Evolutionary conservation across 1,140 invertebrate genomes (phyloP).

Genomic region (Diorhabda sublineata): DNA sequence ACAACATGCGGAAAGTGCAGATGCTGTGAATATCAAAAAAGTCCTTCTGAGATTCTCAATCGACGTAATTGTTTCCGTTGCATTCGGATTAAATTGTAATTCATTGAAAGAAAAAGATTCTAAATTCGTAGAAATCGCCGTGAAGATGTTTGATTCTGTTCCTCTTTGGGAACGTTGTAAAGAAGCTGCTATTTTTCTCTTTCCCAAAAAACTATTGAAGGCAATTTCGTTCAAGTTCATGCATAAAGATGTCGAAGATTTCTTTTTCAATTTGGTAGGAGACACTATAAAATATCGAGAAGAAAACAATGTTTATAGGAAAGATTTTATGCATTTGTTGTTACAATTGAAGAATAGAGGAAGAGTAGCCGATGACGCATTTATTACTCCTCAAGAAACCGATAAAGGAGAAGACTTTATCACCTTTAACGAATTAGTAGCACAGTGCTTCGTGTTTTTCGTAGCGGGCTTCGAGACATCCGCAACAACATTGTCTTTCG

Average conservation of each 20-base stretch:
- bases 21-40: constrained; percentile 50
- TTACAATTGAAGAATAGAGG: constrained; percentile 18
- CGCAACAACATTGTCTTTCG: constrained; percentile 47
- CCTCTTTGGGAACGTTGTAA: neutral
- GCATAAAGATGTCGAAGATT: constrained; percentile 31
- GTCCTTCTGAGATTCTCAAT: constrained; percentile 39
- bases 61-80: constrained; percentile 52
- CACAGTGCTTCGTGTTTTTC: constrained; percentile 23
- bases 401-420: neutral
- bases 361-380: neutral
- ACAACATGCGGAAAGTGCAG: constrained; percentile 20
- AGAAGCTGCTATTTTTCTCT: neutral
- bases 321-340: constrained; percentile 22
- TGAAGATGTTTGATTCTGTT: constrained; percentile 30
- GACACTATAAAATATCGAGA: constrained; percentile 42
- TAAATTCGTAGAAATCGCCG: constrained; percentile 44
- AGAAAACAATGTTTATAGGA: constrained; percentile 38
- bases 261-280: constrained; percentile 44
- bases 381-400: neutral
- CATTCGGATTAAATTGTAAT: constrained; percentile 57
- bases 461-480: constrained; percentile 52
- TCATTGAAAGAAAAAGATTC: constrained; percentile 51
- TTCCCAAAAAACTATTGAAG: neutral
- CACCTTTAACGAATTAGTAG: constrained; percentile 7
- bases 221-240: constrained; percentile 9